Percentiles rank a stretch among this genome's conserved stretches.
phyloP scores from a whole-genome alignment of 2,113 vertebrate genomes.

The Bothrops jararaca region DNA sequence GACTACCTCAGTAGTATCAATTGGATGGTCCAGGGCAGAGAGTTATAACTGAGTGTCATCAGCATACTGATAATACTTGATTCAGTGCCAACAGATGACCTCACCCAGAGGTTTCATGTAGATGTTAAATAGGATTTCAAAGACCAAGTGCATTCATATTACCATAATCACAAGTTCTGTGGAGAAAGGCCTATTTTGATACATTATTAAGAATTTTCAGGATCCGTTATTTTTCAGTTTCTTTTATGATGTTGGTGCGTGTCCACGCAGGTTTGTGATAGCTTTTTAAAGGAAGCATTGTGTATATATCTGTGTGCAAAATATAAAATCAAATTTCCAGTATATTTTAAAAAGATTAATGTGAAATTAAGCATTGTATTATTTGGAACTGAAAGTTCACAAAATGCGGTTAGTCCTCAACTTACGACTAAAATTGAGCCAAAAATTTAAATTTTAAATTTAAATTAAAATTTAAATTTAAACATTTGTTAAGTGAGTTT shows the following conservation, averaged over 20 bases:
- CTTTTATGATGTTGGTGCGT: constrained; percentile 3
- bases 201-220: constrained; percentile 28
- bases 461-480: too few relatives aligned
- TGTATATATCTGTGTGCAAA: constrained; percentile 5
- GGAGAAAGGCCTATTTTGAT: constrained; percentile 35
- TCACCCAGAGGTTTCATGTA: not conserved
- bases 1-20: not conserved
- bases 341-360: constrained; percentile 35
- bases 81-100: not conserved
- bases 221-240: constrained; percentile 22
- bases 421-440: not conserved
- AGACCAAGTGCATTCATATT: not conserved
- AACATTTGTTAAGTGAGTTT: not conserved
- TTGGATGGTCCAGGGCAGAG: not conserved
- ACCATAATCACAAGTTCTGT: constrained; percentile 15
- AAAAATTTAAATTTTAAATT: too few relatives aligned
- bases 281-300: constrained; percentile 35
- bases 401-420: not conserved
- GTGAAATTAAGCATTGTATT: constrained; percentile 37
- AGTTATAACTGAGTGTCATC: not conserved
- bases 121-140: not conserved
- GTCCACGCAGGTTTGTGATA: constrained; percentile 3
- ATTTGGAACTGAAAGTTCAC: constrained; percentile 12
- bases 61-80: not conserved
- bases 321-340: not conserved